phyloP scores from a whole-genome alignment of 1,140 invertebrate genomes.

The Pseudoatta argentina region DNA sequence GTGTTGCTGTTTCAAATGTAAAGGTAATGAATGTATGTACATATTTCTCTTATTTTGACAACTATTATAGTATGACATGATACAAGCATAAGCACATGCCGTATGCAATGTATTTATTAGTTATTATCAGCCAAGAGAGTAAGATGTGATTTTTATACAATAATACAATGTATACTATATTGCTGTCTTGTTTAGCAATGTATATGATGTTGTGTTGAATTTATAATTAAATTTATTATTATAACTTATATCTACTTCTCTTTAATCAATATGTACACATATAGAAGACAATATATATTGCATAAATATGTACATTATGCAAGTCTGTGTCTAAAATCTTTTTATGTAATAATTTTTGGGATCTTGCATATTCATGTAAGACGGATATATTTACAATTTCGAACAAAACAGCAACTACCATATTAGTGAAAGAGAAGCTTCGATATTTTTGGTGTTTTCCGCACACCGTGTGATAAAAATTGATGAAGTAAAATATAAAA shows the following conservation, averaged over 20 bases:
- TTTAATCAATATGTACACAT: slow-evolving; percentile 32
- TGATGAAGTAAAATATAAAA: slow-evolving; percentile 29
- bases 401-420: slow-evolving; percentile 74
- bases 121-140: slow-evolving; percentile 54
- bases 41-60: slow-evolving; percentile 45
- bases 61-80: slow-evolving; percentile 42
- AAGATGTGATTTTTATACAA: slow-evolving; percentile 47
- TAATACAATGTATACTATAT: slow-evolving; percentile 33
- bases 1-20: slow-evolving; percentile 46
- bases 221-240: neutral
- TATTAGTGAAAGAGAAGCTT: slow-evolving; percentile 78
- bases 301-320: neutral
- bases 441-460: slow-evolving; percentile 47
- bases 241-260: neutral
- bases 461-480: neutral
- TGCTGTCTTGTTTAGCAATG: slow-evolving; percentile 68
- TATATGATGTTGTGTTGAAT: neutral
- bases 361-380: neutral
- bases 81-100: slow-evolving; percentile 79
- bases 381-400: slow-evolving; percentile 8
- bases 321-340: slow-evolving; percentile 9
- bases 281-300: neutral
- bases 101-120: slow-evolving; percentile 73
- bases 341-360: neutral
- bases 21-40: slow-evolving; percentile 41